Conservation (phyloP, 2,888 invertebrate genomes). For the Cheilosia soror region DNA sequence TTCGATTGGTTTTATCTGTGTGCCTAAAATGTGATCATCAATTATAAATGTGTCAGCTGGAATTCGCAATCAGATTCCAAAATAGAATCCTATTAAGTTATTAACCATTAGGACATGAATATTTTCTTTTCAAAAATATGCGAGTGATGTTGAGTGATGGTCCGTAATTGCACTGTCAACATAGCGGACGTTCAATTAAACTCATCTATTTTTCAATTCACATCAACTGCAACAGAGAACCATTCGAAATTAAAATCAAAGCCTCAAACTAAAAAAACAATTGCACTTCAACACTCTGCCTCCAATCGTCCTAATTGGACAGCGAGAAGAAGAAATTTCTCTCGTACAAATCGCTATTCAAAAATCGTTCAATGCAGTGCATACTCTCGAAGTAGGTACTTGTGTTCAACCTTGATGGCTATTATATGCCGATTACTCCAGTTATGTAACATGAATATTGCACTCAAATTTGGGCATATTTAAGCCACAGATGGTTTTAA, state of each 20-base stretch:
- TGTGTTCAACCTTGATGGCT: slow-evolving; percentile 68
- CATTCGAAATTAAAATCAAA: not conserved
- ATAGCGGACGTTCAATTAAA: too few relatives aligned
- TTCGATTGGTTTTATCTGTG: not conserved
- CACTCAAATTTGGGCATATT: slow-evolving; percentile 14
- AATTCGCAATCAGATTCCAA: not conserved
- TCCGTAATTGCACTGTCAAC: slow-evolving; percentile 4
- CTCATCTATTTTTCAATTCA: too few relatives aligned
- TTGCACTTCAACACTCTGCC: slow-evolving; percentile 15
- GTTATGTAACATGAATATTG: slow-evolving; percentile 67
- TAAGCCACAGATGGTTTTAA: too few relatives aligned
- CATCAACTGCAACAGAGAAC: not conserved
- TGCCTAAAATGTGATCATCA: not conserved
- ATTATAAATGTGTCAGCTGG: slow-evolving; percentile 7
- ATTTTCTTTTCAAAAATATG: not conserved
- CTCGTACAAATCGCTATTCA: slow-evolving; percentile 50
- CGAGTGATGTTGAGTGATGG: not conserved
- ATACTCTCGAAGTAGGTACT: slow-evolving; percentile 45
- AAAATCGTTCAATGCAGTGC: slow-evolving; percentile 41
- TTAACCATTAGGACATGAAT: not conserved
- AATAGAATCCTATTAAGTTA: not conserved
- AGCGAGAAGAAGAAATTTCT: not conserved
- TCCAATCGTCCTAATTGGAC: slow-evolving; percentile 64
- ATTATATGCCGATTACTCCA: slow-evolving; percentile 41
- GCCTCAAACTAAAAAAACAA: not conserved